Evolutionary conservation across 2,888 invertebrate genomes (phyloP).

Genomic region (Andrena bicolor): DNA sequence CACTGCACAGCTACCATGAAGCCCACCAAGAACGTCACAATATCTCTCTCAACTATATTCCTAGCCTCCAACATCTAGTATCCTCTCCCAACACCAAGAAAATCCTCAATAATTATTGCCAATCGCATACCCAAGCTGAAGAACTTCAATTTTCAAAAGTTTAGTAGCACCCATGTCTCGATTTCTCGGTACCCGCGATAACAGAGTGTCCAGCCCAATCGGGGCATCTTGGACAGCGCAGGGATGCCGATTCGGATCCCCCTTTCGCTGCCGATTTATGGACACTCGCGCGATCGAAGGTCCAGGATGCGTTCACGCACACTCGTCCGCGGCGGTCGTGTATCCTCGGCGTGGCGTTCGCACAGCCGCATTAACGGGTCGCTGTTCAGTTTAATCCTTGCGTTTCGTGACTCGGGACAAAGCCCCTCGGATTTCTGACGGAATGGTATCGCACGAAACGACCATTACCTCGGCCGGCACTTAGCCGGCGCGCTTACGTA

Average conservation of each 20-base stretch:
- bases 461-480: slow-evolving; percentile 79
- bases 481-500: slow-evolving; percentile 69
- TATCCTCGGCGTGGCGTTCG: slow-evolving; percentile 66
- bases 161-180: neutral
- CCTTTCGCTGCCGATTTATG: slow-evolving; percentile 67
- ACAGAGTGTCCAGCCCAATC: neutral
- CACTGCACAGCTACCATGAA: too few relatives aligned
- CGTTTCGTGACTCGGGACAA: slow-evolving; percentile 84
- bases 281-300: slow-evolving; percentile 60
- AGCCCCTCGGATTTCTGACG: slow-evolving; percentile 84
- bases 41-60: too few relatives aligned
- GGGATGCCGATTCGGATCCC: slow-evolving; percentile 32
- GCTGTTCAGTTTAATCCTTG: slow-evolving; percentile 83
- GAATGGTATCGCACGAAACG: slow-evolving; percentile 84
- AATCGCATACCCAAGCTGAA: neutral
- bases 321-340: slow-evolving; percentile 24
- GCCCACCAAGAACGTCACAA: too few relatives aligned
- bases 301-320: slow-evolving; percentile 62
- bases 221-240: slow-evolving; percentile 8
- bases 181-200: neutral
- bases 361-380: slow-evolving; percentile 79
- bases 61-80: too few relatives aligned
- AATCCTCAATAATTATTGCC: neutral
- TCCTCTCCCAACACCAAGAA: neutral
- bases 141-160: neutral